Conservation (phyloP, 1,140 invertebrate species). For the Saccostrea echinata region DNA sequence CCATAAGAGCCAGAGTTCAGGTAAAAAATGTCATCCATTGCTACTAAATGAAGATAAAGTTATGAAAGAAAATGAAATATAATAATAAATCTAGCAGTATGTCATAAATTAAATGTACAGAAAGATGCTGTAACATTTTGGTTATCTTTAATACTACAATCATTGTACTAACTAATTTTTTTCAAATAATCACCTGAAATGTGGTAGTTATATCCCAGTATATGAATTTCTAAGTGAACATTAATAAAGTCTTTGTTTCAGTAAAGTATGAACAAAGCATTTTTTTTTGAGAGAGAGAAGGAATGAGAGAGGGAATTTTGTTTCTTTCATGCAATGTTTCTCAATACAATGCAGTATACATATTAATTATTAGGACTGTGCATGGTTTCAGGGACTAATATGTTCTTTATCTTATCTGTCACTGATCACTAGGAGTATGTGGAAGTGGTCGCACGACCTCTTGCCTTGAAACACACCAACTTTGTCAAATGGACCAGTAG, state of each 20-base stretch:
- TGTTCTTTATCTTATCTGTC: conserved; percentile 4
- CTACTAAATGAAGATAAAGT: too few species aligned
- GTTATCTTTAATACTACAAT: too few species aligned
- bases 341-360: not conserved
- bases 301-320: not conserved
- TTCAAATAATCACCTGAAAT: too few species aligned
- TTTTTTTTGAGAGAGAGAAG: not conserved
- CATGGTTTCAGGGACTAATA: conserved; percentile 10
- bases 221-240: too few species aligned
- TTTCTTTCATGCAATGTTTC: not conserved
- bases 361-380: not conserved
- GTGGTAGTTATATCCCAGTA: too few species aligned
- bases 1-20: conserved; percentile 82
- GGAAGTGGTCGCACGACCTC: conserved; percentile 77
- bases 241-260: not conserved
- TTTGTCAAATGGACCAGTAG: conserved; percentile 79
- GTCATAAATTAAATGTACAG: not conserved
- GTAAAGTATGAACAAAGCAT: not conserved
- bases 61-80: not conserved
- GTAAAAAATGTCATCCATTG: conserved; percentile 69
- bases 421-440: conserved; percentile 77
- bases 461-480: conserved; percentile 74
- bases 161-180: too few species aligned
- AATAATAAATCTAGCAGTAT: not conserved
- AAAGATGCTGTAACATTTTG: not conserved